Base-by-base conservation (phyloP, 2,113 vertebrate species). In the Sorex araneus region DNA sequence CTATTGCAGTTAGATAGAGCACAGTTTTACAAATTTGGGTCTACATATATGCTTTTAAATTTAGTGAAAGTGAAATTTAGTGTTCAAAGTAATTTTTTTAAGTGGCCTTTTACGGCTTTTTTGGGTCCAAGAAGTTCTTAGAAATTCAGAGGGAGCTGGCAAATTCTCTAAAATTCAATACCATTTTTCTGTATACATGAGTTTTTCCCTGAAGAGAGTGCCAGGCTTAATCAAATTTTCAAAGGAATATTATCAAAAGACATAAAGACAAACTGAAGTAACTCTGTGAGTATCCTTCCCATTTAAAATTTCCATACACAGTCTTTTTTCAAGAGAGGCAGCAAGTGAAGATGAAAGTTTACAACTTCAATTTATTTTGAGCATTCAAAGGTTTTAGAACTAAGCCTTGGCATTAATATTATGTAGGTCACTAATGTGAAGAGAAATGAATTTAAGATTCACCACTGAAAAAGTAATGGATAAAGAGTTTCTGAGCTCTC, bases 201-300 rank as follows among this genome's bases (percentile, higher is more conserved):
- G 90, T 27, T 91, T 77, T 69, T 91, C 74, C 30, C 6, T 94
- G 30, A 67, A 89, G 47, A 91, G 28, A 69, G 18, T 13, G 21
- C 32, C 69, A 90, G 80, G 27, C 84, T 88, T 86, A 45, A 87
- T 77, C 86, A 95, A 87, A 84, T 80, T 84, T 92, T 83, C 47
- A 89, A 94, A 32, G 69, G 71, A 95, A 74, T 60, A 84, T 89
- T 80, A 93, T 93, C 3, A 83, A 89, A 95, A 94, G 69, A 80
- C 3, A 92, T 73, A 75, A 70, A 90, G 40, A 78, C 47, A 21
- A 5, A 57, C 67, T 54, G 36, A 83, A 79, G 19, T 34, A 93
- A 67, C 25, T 78, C 34, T 87, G 3, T n/a, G 15, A 80, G 3
- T 90, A 75, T 60, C 27, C 28, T 74, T 94, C 34, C 30, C 34